Evolutionary conservation across 2,113 vertebrate species (phyloP).

Genomic region (Pavo muticus): DNA sequence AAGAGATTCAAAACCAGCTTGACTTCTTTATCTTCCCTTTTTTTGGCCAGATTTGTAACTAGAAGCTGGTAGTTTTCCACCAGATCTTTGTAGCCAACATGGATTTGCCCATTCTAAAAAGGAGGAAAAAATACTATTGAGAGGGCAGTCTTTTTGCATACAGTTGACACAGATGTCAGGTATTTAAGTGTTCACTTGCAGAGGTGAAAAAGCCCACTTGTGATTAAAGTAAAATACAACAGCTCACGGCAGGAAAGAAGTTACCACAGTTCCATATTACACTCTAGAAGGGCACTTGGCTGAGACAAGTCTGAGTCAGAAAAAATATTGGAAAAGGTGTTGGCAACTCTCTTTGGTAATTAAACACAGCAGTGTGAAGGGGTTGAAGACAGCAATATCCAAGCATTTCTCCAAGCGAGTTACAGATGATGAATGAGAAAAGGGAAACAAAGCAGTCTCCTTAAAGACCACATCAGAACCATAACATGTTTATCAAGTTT

Average conservation of each 20-base stretch:
- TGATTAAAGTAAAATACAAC: background rate
- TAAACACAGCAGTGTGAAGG: background rate
- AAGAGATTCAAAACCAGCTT: constrained; percentile 96
- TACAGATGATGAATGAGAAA: background rate
- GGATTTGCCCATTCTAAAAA: constrained; percentile 88
- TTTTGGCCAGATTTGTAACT: constrained; percentile 86
- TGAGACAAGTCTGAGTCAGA: background rate
- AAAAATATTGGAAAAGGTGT: background rate
- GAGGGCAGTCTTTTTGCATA: background rate
- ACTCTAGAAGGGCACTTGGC: background rate
- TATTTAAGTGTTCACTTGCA: background rate
- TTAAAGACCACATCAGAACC: background rate
- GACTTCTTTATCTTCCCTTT: constrained; percentile 90
- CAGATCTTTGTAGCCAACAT: constrained; percentile 91
- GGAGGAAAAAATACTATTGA: background rate
- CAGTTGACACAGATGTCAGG: background rate
- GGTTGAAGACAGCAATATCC: constrained; percentile 21
- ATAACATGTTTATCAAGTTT: background rate
- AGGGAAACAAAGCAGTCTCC: background rate
- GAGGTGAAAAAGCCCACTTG: background rate
- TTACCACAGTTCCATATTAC: background rate
- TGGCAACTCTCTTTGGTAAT: constrained; percentile 6
- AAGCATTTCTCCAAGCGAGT: constrained; percentile 20
- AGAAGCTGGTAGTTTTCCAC: constrained; percentile 93
- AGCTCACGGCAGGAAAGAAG: background rate